Base-by-base conservation (phyloP, 2,113 vertebrate species). In the Gambusia affinis region DNA sequence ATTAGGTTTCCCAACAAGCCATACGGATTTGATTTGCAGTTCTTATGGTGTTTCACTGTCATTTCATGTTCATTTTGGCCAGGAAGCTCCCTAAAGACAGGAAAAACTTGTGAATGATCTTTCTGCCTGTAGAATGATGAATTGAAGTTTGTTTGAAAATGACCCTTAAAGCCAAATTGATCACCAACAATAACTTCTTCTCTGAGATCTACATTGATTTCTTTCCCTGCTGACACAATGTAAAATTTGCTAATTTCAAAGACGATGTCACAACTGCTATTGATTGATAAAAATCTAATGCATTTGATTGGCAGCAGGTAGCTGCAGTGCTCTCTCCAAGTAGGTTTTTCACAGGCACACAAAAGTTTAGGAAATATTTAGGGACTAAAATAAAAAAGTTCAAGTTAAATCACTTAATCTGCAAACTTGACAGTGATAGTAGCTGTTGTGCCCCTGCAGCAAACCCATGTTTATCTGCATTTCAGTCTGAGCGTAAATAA, bases 331-430 rank as follows among this genome's bases (percentile, higher is more conserved):
- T 57, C 24, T 24, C 5, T 57, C 51, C 24, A 3, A 8, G 17
- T 57, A 57, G 10, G 4, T 47, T 47, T 47, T 57, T n/a, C 8
- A 3, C 7, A 57, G 8, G 51, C 8, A 3, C 22, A 24, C 8
- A 57, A 57, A 57, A 24, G 22, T 54, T 12, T 15, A 42, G 39
- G 14, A 42, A 42, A 42, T 15, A 42, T 4, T 42, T 42, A 15
- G 14, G 14, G 15, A 37, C 19, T 7, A 82, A 71, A 15, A 12
- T 64, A 76, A 44, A 4, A 24, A 33, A 22, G 42, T 74, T 83
- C 67, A 78, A 72, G 83, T 84, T 61, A 29, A 28, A 85, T 77
- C 67, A 79, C 70, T 67, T 2, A 14, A 64, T 42, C 70, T 51
- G 8, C 76, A 64, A 78, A 67, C 57, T 67, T 67, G 60, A 81